A percentile compares a stretch with the other conserved stretches of the same genome.
phyloP scores from a whole-genome alignment of 2,888 invertebrate genomes.

The Leptinotarsa juncta region DNA sequence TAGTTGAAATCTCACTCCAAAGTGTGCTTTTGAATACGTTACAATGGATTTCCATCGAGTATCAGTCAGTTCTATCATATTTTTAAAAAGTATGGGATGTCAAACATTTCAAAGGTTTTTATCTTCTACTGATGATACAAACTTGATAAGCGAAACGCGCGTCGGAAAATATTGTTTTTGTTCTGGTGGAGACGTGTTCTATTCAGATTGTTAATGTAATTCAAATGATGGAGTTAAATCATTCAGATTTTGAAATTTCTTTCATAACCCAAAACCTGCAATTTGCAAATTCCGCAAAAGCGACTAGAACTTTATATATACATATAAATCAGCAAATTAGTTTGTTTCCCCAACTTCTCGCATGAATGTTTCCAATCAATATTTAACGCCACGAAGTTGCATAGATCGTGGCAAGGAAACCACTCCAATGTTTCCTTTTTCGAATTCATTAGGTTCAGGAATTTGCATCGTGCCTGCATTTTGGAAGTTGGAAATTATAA shows the following conservation, averaged over 20 bases:
- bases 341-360: not conserved
- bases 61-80: too few relatives aligned
- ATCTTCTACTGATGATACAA: too few relatives aligned
- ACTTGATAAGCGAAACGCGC: too few relatives aligned
- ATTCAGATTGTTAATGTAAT: too few relatives aligned
- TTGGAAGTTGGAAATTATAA: constrained; percentile 33
- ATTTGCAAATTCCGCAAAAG: not conserved
- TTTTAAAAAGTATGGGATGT: too few relatives aligned
- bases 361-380: not conserved
- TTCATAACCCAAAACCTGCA: not conserved
- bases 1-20: too few relatives aligned
- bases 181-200: too few relatives aligned
- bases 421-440: constrained; percentile 25
- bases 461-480: constrained; percentile 35
- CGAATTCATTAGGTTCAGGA: constrained; percentile 26
- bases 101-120: too few relatives aligned
- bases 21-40: too few relatives aligned
- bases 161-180: too few relatives aligned
- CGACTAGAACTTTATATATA: not conserved
- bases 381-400: constrained; percentile 4
- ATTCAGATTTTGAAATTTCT: not conserved
- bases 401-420: constrained; percentile 12
- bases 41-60: too few relatives aligned
- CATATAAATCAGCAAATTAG: not conserved
- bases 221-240: too few relatives aligned